Conservation (phyloP, 2,888 invertebrate genomes). For the Amphipyra berbera region DNA sequence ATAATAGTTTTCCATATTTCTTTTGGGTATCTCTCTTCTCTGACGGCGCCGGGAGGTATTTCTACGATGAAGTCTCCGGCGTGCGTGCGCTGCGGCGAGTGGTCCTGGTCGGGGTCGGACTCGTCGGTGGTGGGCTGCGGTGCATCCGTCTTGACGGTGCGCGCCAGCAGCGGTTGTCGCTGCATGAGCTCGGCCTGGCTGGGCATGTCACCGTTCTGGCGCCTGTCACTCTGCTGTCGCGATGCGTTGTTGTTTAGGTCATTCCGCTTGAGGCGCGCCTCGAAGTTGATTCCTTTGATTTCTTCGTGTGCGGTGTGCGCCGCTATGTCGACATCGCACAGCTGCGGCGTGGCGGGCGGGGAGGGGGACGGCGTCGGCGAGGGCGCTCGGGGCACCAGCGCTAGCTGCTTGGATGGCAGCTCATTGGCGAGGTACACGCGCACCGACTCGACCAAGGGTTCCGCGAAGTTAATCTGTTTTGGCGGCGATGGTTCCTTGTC, state of each 20-base stretch:
- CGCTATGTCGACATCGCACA: conserved; percentile 84
- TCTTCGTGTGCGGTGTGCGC: conserved; percentile 81
- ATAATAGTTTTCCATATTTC: conserved; percentile 94
- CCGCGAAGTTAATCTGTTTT: conserved; percentile 81
- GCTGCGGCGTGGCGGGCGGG: conserved; percentile 63
- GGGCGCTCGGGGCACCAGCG: conserved; percentile 67
- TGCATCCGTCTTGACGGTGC: conserved; percentile 79
- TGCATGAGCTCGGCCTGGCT: conserved; percentile 88
- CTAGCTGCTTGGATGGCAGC: conserved; percentile 80
- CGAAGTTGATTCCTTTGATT: conserved; percentile 86
- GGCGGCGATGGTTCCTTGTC: conserved; percentile 82
- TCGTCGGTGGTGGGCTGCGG: conserved; percentile 83
- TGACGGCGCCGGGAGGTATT: conserved; percentile 90
- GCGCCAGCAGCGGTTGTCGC: conserved; percentile 87
- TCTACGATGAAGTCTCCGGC: conserved; percentile 85
- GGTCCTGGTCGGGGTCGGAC: conserved; percentile 85
- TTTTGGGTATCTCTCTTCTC: conserved; percentile 95
- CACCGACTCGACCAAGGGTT: conserved; percentile 87
- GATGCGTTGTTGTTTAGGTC: conserved; percentile 88
- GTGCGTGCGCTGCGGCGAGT: conserved; percentile 79
- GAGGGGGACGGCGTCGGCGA: conserved; percentile 55
- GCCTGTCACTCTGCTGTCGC: conserved; percentile 64
- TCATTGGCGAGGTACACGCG: conserved; percentile 85
- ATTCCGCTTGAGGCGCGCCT: conserved; percentile 83
- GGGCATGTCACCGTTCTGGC: conserved; percentile 76